These are phyloP conservation scores for Furcula furcula DNA, from an alignment of 2,888 invertebrate genomes.

Conservation along the genomic window DNA sequence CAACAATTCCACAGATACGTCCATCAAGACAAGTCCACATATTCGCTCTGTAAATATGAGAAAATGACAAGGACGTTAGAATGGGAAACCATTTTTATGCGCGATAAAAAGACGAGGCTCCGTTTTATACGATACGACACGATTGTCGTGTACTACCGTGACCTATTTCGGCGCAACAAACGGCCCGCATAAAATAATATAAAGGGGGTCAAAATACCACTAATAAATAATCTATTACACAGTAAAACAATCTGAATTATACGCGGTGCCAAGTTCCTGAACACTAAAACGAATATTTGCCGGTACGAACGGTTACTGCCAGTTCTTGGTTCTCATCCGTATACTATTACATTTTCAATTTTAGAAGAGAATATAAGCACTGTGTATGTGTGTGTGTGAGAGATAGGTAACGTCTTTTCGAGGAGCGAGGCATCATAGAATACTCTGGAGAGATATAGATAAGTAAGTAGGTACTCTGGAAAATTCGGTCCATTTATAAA, in stretches of 20 bases:
- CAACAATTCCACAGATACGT: too few species aligned
- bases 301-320: constrained; percentile 21
- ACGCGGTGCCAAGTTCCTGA: constrained; percentile 45
- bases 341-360: too few species aligned
- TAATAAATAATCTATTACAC: constrained; percentile 37
- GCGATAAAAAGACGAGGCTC: not conserved
- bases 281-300: constrained; percentile 37
- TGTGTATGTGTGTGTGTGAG: too few species aligned
- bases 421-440: too few species aligned
- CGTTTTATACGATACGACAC: constrained; percentile 14
- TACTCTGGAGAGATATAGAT: too few species aligned
- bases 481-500: too few species aligned
- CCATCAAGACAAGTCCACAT: too few species aligned
- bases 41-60: not conserved
- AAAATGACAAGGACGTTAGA: not conserved
- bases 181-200: constrained; percentile 41
- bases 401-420: too few species aligned
- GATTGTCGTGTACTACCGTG: constrained; percentile 29
- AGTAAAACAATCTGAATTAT: constrained; percentile 39
- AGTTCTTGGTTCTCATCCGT: not conserved
- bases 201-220: constrained; percentile 29
- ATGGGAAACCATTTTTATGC: not conserved
- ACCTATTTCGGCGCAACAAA: constrained; percentile 38
- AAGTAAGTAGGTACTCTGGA: too few species aligned
- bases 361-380: too few species aligned